phyloP scores from a whole-genome alignment of 2,888 invertebrate genomes.

The Cheilosia impressa region DNA sequence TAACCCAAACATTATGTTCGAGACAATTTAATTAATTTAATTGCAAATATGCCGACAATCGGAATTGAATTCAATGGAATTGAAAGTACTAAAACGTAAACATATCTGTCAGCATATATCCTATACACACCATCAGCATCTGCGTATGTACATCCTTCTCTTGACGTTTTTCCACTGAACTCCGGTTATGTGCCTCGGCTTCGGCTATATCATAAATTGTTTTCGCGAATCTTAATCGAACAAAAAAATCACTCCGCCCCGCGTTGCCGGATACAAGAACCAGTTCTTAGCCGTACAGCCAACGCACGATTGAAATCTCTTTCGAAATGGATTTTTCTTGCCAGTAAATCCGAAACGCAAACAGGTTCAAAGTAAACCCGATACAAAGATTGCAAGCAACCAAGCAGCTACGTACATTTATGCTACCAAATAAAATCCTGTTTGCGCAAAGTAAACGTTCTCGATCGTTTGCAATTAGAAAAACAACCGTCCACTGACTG shows the following conservation, averaged over 20 bases:
- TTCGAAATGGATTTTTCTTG: slow-evolving; percentile 29
- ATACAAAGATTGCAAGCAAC: slow-evolving; percentile 7
- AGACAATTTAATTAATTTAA: neutral
- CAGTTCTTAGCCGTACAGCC: slow-evolving; percentile 42
- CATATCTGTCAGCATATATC: neutral
- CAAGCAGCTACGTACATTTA: slow-evolving; percentile 1
- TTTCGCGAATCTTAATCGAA: slow-evolving; percentile 34
- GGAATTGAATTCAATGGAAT: slow-evolving; percentile 20
- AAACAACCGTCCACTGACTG: slow-evolving; percentile 7
- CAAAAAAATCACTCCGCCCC: slow-evolving; percentile 39
- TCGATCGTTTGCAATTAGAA: slow-evolving; percentile 27
- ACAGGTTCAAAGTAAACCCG: slow-evolving; percentile 50
- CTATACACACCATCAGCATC: neutral
- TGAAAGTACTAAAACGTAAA: slow-evolving; percentile 15
- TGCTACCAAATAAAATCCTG: slow-evolving; percentile 39
- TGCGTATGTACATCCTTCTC: slow-evolving; percentile 25
- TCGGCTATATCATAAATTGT: slow-evolving; percentile 22
- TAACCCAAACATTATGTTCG: too few relatives aligned
- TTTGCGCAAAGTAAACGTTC: slow-evolving; percentile 51
- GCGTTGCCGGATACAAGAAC: slow-evolving; percentile 67
- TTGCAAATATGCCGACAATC: slow-evolving; percentile 14
- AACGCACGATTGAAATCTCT: slow-evolving; percentile 35
- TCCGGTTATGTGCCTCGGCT: slow-evolving; percentile 27
- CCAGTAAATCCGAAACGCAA: slow-evolving; percentile 29
- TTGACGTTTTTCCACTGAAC: slow-evolving; percentile 37